Evolutionary conservation across 2,888 invertebrate species (phyloP).

Genomic region (Drosophila colorata): DNA sequence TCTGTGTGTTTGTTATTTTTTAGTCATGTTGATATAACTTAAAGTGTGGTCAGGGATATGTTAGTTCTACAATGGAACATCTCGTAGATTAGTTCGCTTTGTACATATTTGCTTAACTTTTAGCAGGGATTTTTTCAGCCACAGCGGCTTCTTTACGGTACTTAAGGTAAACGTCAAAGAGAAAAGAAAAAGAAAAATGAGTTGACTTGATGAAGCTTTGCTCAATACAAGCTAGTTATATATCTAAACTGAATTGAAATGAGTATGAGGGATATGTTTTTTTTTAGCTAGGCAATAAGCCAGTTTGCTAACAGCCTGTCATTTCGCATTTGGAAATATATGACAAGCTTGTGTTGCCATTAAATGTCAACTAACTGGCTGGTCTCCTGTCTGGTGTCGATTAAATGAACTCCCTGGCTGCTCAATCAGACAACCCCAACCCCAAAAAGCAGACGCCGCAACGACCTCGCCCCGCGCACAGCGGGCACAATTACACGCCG

Average conservation of each 20-base stretch:
- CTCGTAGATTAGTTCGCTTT: constrained; percentile 66
- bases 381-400: constrained; percentile 70
- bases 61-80: constrained; percentile 30
- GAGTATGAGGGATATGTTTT: not conserved
- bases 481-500: constrained; percentile 78
- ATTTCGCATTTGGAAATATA: constrained; percentile 72
- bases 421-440: constrained; percentile 63
- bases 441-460: constrained; percentile 16
- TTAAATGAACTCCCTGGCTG: constrained; percentile 70
- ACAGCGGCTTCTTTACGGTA: not conserved
- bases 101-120: constrained; percentile 63
- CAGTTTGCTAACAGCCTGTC: constrained; percentile 52
- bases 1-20: constrained; percentile 44
- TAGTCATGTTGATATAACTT: constrained; percentile 55
- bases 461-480: constrained; percentile 29
- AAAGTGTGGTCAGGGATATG: constrained; percentile 46
- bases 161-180: not conserved
- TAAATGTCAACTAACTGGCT: constrained; percentile 79
- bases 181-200: not conserved
- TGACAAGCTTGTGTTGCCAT: constrained; percentile 82
- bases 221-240: not conserved
- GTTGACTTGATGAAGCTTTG: not conserved
- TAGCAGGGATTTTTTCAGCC: constrained; percentile 3
- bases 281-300: not conserved
- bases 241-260: not conserved